Conservation (phyloP, 2,888 invertebrate genomes). For the Euplexia lucipara region DNA sequence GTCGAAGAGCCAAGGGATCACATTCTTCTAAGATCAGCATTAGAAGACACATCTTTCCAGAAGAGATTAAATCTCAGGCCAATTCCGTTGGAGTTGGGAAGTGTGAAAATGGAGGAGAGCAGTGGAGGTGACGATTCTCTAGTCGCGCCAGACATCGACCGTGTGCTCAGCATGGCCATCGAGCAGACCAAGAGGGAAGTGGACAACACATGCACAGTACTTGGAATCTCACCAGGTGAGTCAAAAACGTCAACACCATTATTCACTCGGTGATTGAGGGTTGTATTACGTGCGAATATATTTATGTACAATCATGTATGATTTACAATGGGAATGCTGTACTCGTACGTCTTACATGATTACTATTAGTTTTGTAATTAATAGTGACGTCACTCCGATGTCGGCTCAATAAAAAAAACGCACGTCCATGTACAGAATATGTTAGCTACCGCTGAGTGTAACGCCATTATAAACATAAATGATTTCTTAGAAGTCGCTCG, state of each 20-base stretch:
- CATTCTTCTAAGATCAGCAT: slow-evolving; percentile 94
- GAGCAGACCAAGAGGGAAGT: slow-evolving; percentile 97
- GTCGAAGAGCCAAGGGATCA: slow-evolving; percentile 92
- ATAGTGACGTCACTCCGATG: slow-evolving; percentile 80
- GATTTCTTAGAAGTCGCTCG: slow-evolving; percentile 80
- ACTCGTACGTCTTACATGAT: slow-evolving; percentile 65
- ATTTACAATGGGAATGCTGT: slow-evolving; percentile 71
- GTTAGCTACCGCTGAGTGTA: slow-evolving; percentile 76
- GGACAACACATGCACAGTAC: slow-evolving; percentile 95
- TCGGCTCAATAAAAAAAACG: slow-evolving; percentile 76
- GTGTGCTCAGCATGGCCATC: slow-evolving; percentile 95
- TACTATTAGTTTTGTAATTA: slow-evolving; percentile 70
- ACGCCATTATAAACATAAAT: slow-evolving; percentile 80
- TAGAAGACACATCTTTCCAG: slow-evolving; percentile 96
- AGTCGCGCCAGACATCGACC: slow-evolving; percentile 95
- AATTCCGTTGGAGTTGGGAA: slow-evolving; percentile 92
- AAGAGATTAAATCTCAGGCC: slow-evolving; percentile 96
- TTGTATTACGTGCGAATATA: slow-evolving; percentile 60
- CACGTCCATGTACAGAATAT: slow-evolving; percentile 77
- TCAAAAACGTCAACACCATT: slow-evolving; percentile 67
- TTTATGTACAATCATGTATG: slow-evolving; percentile 60
- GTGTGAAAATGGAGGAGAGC: slow-evolving; percentile 93
- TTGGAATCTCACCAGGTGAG: slow-evolving; percentile 97
- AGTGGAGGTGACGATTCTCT: slow-evolving; percentile 91
- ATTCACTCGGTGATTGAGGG: slow-evolving; percentile 57